A percentile compares a stretch with the other conserved stretches of the same genome.
phyloP scores from a whole-genome alignment of 2,113 vertebrate genomes.

The Pelobates fuscus region DNA sequence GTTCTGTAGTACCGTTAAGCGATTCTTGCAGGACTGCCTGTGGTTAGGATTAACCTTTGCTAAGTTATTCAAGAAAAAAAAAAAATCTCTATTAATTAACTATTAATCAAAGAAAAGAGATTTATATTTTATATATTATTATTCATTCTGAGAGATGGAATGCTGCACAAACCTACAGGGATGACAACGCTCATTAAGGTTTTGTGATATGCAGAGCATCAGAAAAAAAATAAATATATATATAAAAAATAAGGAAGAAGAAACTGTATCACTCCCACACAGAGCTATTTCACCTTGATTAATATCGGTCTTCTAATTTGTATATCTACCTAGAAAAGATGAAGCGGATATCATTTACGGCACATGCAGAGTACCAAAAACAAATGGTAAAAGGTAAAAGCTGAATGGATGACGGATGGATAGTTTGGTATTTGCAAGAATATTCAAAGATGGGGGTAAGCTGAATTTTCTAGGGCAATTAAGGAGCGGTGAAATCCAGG shows the following conservation, averaged over 20 bases:
- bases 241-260: background rate
- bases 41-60: conserved; percentile 41
- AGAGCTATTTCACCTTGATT: background rate
- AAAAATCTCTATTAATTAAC: conserved; percentile 37
- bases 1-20: background rate
- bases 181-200: no score
- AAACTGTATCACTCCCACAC: background rate
- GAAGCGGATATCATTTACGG: conserved; percentile 2
- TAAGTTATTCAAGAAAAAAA: conserved; percentile 6
- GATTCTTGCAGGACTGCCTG: conserved; percentile 15
- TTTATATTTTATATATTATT: conserved; percentile 8
- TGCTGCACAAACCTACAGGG: background rate
- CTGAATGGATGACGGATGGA: background rate
- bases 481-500: background rate
- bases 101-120: conserved; percentile 36
- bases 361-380: background rate
- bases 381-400: background rate
- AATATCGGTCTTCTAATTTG: background rate
- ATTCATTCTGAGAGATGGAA: background rate
- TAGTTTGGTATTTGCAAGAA: conserved; percentile 8
- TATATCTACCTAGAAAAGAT: background rate
- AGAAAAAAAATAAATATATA: no score
- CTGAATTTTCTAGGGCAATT: background rate
- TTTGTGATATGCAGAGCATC: no score
- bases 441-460: conserved; percentile 11